A percentile compares a stretch with the other conserved stretches of the same genome.
These are phyloP conservation scores for Pseudochirops cupreus DNA, from an alignment of 2,797 vertebrate species.

Conservation along the genomic window DNA sequence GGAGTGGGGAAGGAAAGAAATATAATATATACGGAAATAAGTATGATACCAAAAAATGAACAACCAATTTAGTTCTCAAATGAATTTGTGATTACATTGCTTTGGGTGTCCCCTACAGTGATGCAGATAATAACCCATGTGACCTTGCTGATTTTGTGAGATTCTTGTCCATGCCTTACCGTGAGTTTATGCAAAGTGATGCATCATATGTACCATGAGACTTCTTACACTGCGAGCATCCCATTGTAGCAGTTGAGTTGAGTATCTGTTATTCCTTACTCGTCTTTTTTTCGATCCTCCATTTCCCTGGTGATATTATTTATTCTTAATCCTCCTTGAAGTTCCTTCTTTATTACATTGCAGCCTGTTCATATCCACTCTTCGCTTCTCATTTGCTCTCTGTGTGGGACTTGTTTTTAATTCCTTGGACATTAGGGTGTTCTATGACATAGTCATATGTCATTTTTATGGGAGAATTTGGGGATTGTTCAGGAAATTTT, in stretches of 20 bases:
- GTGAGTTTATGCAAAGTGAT: neutral
- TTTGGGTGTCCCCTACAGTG: neutral
- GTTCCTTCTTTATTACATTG: neutral
- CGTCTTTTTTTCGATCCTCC: neutral
- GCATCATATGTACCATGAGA: neutral
- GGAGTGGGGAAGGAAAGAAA: neutral
- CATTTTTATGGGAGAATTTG: neutral
- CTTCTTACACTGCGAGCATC: neutral
- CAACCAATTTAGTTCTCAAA: neutral
- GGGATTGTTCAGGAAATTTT: neutral
- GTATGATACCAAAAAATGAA: neutral
- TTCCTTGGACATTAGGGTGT: neutral
- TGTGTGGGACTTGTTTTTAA: neutral
- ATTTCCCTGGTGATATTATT: neutral
- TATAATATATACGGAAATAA: neutral
- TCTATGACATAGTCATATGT: neutral
- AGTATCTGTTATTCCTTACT: neutral
- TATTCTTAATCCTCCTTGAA: neutral
- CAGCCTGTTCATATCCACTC: neutral
- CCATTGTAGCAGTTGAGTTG: neutral
- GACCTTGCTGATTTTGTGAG: neutral
- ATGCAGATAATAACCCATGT: neutral
- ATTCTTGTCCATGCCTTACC: neutral
- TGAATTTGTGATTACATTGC: neutral
- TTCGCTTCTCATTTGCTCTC: neutral